These are phyloP conservation scores for Bombus breviceps DNA, from an alignment of 1,140 invertebrate genomes.

Conservation along the genomic window DNA sequence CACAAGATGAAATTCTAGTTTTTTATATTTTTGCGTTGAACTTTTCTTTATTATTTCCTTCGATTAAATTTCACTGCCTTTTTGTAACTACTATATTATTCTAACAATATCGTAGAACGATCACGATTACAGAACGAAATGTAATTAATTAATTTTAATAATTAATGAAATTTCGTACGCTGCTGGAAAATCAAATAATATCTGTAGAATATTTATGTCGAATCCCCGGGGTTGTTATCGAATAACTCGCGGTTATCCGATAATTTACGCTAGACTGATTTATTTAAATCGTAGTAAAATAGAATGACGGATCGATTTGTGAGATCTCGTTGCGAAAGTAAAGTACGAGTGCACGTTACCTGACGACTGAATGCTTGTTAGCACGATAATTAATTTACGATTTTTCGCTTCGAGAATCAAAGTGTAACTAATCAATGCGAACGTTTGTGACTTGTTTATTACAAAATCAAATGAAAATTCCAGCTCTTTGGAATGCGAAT, in stretches of 20 bases:
- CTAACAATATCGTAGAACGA: neutral
- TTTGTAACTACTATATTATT: too few species aligned
- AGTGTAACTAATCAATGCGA: slow-evolving; percentile 11
- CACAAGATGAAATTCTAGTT: too few species aligned
- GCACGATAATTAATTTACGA: slow-evolving; percentile 30
- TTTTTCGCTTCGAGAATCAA: slow-evolving; percentile 24
- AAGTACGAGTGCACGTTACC: neutral
- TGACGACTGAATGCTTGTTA: neutral
- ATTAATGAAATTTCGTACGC: neutral
- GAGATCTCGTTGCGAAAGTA: neutral
- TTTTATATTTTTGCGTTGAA: too few species aligned
- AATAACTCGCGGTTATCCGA: neutral
- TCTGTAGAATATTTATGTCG: neutral
- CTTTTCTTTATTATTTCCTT: too few species aligned
- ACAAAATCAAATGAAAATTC: neutral
- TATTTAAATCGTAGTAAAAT: neutral
- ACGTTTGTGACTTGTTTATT: slow-evolving; percentile 14
- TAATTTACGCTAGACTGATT: neutral
- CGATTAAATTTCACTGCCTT: too few species aligned
- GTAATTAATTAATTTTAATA: neutral
- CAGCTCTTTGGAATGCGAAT: neutral
- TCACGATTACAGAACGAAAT: too few species aligned
- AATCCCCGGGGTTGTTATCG: neutral
- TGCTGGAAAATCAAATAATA: neutral
- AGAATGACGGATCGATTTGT: neutral